Evolutionary conservation across 2,888 invertebrate genomes (phyloP), one percentile per base, ranked within the genome.

Genomic region (Tryphoninae sp.): DNA sequence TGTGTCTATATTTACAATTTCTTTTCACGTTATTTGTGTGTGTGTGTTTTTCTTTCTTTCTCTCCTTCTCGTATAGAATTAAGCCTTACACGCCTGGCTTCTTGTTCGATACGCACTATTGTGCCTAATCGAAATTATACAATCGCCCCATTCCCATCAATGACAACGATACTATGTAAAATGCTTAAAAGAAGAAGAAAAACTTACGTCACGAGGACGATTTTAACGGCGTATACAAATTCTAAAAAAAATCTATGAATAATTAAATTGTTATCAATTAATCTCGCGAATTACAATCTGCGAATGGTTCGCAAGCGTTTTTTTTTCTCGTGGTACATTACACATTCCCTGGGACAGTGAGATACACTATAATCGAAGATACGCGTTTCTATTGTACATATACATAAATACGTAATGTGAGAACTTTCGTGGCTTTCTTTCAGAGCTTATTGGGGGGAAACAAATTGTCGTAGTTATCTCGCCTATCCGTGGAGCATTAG

Each of bases 31-130:
- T 19, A 8, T 71, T 49, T 61, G 13, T 40, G 53, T 67, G 45
- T 51, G 77, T 59, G 59, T 61, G 73, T 58, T n/a, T 71, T 58
- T 51, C 23, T 72, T 68, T 76, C 49, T 74, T 59, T 69, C 22
- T 75, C 45, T 51, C 7, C 53, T 62, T 33, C 75, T 23, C 65
- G 64, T 65, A 75, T 74, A 83, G 78, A 81, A 85, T 49, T 84
- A 78, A 81, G 77, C 86, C 84, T 85, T 85, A 83, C 68, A 58
- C 69, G 75, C 68, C 40, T 22, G 61, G 59, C 78, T 84, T 82
- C 58, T 80, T 69, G 69, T 80, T 58, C 78, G 81, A 84, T 83
- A 86, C 86, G 87, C 88, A 87, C 87, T 82, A 22, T 86, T 87
- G 87, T 88, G 88, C 88, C 87, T 87, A 84, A 76, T 83, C 78